These are phyloP conservation scores for Todus mexicanus DNA, from an alignment of 2,797 vertebrate species.

Conservation along the genomic window DNA sequence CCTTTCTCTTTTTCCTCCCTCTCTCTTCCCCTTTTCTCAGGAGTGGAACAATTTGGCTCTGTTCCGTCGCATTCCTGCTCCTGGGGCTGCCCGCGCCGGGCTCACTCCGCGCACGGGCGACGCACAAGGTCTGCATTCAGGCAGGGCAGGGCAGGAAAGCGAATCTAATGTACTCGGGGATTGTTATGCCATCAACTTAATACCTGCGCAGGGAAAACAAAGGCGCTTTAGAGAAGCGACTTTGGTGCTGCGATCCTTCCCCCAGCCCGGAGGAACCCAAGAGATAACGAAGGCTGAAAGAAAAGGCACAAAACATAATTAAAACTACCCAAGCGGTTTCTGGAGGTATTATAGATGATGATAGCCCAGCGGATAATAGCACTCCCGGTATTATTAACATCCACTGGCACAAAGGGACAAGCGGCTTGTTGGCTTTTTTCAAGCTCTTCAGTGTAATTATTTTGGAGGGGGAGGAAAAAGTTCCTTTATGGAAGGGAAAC, in stretches of 20 bases:
- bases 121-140: constrained; percentile 68
- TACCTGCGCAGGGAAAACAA: constrained; percentile 74
- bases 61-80: constrained; percentile 72
- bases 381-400: neutral
- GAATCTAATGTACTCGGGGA: constrained; percentile 26
- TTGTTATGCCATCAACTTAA: constrained; percentile 70
- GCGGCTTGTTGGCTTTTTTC: neutral
- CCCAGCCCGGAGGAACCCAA: constrained; percentile 22
- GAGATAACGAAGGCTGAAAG: constrained; percentile 69
- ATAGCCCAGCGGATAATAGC: constrained; percentile 18
- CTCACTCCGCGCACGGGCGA: neutral
- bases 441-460: neutral
- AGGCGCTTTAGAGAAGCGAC: constrained; percentile 64
- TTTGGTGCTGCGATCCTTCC: neutral
- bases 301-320: constrained; percentile 60
- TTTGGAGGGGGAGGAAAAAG: neutral
- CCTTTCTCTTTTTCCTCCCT: constrained; percentile 63
- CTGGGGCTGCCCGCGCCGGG: constrained; percentile 32
- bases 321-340: constrained; percentile 63
- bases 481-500: neutral
- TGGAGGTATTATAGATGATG: constrained; percentile 57
- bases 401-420: neutral
- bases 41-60: constrained; percentile 69
- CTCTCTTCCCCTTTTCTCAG: constrained; percentile 59
- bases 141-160: constrained; percentile 21